Base-by-base conservation (phyloP, 2,888 invertebrate genomes). In the Lymantria dispar region DNA sequence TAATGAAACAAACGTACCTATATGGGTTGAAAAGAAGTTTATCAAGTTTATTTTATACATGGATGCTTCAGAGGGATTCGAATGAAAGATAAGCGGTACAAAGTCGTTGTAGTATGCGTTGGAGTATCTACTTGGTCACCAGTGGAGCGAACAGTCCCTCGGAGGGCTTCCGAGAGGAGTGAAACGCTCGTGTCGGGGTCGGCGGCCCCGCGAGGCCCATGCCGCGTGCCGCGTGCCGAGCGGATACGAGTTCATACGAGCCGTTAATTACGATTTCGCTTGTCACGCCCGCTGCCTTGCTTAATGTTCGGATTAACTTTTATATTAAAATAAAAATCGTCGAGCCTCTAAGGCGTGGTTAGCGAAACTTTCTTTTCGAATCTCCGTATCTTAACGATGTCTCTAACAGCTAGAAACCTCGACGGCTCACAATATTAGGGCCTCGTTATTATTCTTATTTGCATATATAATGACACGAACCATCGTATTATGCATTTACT, bases 191-290 rank as follows among this genome's bases (percentile, higher is more conserved):
- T 62, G 60, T 64, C 57, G 76, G 70, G 78, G 79, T 80, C 76
- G 76, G 70, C 70, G 74, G 63, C 69, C 73, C 56, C 44, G 50
- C 44, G 39, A 37, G 44, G 42, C 53, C 64, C 63, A 58, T 58
- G 65, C 63, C 68, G 64, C 72, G 63, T 72, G 54, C 65, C 64
- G 66, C 64, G 72, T 73, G 71, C 76, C 74, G 70, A 78, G 40
- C 43, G 47, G 41, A 48, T 52, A 47, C 52, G 48, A 48, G 52
- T 49, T 53, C 48, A 49, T 81, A 81, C 69, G 67, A 72, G 71
- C 72, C 78, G 83, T 82, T 87, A 87, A 89, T 87, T 88, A 85
- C 82, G 77, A 79, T 85, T 83, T 85, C 84, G 86, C 83, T 74
- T 83, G 88, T 90, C 89, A 89, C 88, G 89, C 80, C 72, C 78